Evolutionary conservation across 2,888 invertebrate genomes (phyloP).

Genomic region (Alentia gelatinosa): DNA sequence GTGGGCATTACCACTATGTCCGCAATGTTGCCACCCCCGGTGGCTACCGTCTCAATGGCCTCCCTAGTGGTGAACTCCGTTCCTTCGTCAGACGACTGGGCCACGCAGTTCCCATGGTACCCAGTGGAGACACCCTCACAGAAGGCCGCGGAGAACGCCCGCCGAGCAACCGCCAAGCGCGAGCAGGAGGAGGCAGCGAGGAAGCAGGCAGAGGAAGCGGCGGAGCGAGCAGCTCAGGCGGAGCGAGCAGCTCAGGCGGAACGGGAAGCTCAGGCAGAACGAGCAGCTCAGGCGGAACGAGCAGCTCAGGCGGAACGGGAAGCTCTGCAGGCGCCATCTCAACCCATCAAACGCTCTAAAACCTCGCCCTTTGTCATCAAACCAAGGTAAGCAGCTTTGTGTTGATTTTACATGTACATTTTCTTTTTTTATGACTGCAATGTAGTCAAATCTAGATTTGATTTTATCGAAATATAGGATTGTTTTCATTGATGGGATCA

Average conservation of each 20-base stretch:
- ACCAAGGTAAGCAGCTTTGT: neutral
- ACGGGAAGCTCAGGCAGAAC: neutral
- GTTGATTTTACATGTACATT: neutral
- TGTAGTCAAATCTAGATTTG: too few relatives aligned
- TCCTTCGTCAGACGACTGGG: slow-evolving; percentile 23
- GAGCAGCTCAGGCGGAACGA: neutral
- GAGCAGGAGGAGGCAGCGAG: neutral
- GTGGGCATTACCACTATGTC: neutral
- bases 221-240: neutral
- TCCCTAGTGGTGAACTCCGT: neutral
- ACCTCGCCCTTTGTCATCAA: slow-evolving; percentile 1
- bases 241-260: neutral
- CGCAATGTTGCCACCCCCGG: neutral
- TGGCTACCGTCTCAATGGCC: neutral
- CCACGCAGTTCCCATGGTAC: slow-evolving; percentile 22
- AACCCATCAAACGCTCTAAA: neutral
- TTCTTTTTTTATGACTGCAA: too few relatives aligned
- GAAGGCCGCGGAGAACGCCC: neutral
- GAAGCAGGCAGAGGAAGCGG: neutral
- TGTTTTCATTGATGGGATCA: too few relatives aligned
- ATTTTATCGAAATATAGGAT: too few relatives aligned
- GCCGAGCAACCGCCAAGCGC: neutral
- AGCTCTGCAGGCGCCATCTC: neutral
- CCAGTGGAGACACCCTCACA: neutral
- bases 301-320: neutral